Evolutionary conservation across 2,888 invertebrate genomes (phyloP), one percentile per base, ranked within the genome.

Genomic region (Epistrophe eligans): DNA sequence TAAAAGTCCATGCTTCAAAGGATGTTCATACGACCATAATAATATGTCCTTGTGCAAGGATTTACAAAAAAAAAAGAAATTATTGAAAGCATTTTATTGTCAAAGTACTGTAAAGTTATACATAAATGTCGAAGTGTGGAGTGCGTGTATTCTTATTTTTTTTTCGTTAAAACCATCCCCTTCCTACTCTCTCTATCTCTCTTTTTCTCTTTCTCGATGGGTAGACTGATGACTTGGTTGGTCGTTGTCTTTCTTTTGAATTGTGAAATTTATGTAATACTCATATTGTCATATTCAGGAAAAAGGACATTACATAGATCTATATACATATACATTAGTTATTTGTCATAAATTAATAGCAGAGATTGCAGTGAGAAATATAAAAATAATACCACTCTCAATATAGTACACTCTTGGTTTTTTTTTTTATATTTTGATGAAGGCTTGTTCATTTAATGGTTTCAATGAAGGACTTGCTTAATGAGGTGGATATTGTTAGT

Each of bases 401-500:
- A 28, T 24, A n/a, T 40, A 32, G n/a, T n/a, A n/a, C n/a, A n/a
- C n/a, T 32, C 19, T 38, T 13, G 13, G 35, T 43, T 48, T 32
- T n/a, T 32, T 64, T 35, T 35, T 7, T 77, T 77, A 55, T 77
- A 76, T 84, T 67, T 77, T 73, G 73, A 70, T 84, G 77, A 73
- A 73, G 73, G 72, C 81, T 81, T 84, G 77, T 81, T 73, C 81
- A 81, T 81, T 77, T 73, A 84, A 81, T 81, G 62, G 45, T 81
- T 81, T 67, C 60, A 50, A 62, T 55, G 84, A 84, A 84, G 84
- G 81, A 84, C 81, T 77, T 81, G 77, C 73, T 84, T 73, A 84
- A 84, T 84, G 84, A 84, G 81, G 32, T 72, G 84, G 84, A 81
- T 81, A 84, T 84, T 81, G 84, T 84, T 77, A 67, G 84, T 81